A percentile compares a stretch with the other conserved stretches of the same genome.
phyloP scores from a whole-genome alignment of 2,797 vertebrate genomes.

The Brachymystax lenok region DNA sequence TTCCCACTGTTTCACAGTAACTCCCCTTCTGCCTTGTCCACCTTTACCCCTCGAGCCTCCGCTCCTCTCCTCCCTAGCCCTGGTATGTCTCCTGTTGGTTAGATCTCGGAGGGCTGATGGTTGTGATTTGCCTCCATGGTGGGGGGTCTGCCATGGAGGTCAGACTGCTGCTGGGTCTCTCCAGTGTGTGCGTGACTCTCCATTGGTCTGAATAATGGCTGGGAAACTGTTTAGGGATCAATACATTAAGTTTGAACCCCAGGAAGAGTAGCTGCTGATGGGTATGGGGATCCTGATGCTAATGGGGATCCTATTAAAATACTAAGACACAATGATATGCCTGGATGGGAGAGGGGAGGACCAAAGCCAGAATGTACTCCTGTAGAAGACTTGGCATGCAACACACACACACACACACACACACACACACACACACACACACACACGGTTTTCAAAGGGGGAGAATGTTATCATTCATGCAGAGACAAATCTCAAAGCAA shows the following conservation, averaged over 20 bases:
- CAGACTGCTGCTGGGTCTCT: slow-evolving; percentile 13
- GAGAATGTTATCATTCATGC: background rate
- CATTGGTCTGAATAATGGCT: slow-evolving; percentile 49
- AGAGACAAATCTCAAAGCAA: background rate
- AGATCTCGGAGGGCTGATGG: background rate
- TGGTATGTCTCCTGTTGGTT: background rate
- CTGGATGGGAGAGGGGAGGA: slow-evolving; percentile 32
- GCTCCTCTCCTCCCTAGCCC: background rate
- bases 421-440: background rate
- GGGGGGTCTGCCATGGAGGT: slow-evolving; percentile 12
- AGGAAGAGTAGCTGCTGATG: too few relatives aligned
- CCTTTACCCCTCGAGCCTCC: background rate
- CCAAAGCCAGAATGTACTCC: slow-evolving; percentile 42
- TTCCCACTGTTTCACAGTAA: background rate
- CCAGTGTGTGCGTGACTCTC: slow-evolving; percentile 26
- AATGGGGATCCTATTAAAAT: too few relatives aligned
- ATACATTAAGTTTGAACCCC: background rate
- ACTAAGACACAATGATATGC: slow-evolving; percentile 48
- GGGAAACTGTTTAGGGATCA: slow-evolving; percentile 65
- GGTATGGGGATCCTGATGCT: too few relatives aligned
- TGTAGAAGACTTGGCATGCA: too few relatives aligned
- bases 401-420: background rate
- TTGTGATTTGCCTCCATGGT: background rate
- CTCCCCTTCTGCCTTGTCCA: background rate
- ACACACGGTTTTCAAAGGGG: background rate